These are phyloP conservation scores for Hippasteria phrygiana DNA, from an alignment of 53 echinoderm and acorn worm species.

Conservation along the genomic window DNA sequence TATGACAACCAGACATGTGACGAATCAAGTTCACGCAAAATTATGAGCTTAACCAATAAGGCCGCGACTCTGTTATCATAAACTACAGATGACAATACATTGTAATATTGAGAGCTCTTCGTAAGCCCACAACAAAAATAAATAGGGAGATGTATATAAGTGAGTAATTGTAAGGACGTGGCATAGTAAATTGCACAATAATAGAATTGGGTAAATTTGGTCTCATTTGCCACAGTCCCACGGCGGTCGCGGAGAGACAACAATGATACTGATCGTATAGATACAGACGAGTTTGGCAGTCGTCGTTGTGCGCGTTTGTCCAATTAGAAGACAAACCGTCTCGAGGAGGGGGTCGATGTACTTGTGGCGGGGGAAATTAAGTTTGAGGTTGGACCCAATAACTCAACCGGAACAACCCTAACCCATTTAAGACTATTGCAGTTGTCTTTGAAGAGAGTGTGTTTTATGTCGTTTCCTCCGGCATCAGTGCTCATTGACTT, in stretches of 20 bases:
- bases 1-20: constrained; percentile 27
- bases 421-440: neutral
- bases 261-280: neutral
- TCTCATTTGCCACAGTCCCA: neutral
- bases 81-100: neutral
- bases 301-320: neutral
- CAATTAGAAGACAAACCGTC: neutral
- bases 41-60: neutral
- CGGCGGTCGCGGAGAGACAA: neutral
- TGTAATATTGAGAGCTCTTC: neutral
- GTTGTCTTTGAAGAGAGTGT: neutral
- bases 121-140: neutral
- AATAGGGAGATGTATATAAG: neutral
- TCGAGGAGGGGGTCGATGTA: neutral
- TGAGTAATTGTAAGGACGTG: neutral
- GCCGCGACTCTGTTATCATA: no score
- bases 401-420: neutral
- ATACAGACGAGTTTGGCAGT: neutral
- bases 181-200: neutral
- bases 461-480: no score
- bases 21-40: neutral
- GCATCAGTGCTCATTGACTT: neutral
- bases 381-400: no score
- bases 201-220: neutral
- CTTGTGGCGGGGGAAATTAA: no score